A percentile compares a stretch with the other conserved stretches of the same genome.
These are phyloP conservation scores for Selene dorsalis DNA, from an alignment of 2,797 vertebrate species.

Conservation along the genomic window DNA sequence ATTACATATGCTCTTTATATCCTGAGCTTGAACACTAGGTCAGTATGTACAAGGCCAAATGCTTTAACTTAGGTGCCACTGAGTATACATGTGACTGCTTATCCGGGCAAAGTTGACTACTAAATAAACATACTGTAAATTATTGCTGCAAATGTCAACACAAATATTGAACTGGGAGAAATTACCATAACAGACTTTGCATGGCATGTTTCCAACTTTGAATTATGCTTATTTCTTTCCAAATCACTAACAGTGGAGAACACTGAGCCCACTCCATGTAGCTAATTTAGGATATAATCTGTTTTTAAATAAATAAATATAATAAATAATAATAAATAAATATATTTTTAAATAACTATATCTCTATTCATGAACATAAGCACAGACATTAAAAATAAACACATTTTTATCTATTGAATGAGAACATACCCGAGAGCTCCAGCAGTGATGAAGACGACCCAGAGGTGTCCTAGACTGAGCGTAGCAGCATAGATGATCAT, in stretches of 20 bases:
- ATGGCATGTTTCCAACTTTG: background rate
- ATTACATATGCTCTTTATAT: conserved; percentile 3
- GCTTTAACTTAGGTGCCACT: background rate
- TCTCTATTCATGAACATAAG: background rate
- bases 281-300: background rate
- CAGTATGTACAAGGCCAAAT: conserved; percentile 3
- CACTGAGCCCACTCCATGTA: background rate
- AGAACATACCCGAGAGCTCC: conserved; percentile 80
- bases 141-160: conserved; percentile 44
- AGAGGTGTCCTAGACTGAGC: conserved; percentile 87
- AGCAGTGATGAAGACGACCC: conserved; percentile 95
- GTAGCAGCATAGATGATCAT: conserved; percentile 92
- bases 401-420: background rate
- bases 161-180: background rate
- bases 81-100: background rate
- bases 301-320: background rate
- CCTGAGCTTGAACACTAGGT: background rate
- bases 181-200: background rate
- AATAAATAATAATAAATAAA: no score
- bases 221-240: background rate
- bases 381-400: background rate
- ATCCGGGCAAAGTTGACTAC: background rate
- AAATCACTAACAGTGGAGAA: background rate
- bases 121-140: conserved; percentile 47
- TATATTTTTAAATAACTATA: no score